Evolutionary conservation across 2,797 vertebrate species (phyloP), one percentile per base, ranked within the genome.

Genomic region (Oryzias sinensis): DNA sequence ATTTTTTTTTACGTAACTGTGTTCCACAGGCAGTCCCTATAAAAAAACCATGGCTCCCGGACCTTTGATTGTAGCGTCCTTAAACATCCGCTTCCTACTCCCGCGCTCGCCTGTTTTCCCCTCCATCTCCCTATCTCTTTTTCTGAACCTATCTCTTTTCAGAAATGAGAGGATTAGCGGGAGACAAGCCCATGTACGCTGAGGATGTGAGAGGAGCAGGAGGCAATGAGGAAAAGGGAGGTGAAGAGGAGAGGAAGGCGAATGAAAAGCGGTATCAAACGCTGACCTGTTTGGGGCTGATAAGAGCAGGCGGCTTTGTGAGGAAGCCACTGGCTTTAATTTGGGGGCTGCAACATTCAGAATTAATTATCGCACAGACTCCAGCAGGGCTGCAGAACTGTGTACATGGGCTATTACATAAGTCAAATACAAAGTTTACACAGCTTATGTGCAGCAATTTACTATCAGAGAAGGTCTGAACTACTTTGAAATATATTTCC

Each of bases 271-370:
- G 68, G 81, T 85, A 90, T 90, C 87, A 83, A 85, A 84, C 73
- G 74, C 89, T 93, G 90, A 92, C 91, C 91, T 93, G 92, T 89
- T 93, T 90, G 82, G 87, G 77, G 88, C 82, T 89, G 91, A 93
- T 92, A 93, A 92, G 90, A 83, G 43, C 65, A 22, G 70, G 74
- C 75, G 79, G 81, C 87, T 88, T 87, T 85, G 79, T 88, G 87
- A 80, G 45, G 70, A 83, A 89, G 86, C 83, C 79, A 88, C 88
- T 88, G 80, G 83, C 88, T 91, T 91, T 88, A 88, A 90, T 91
- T 90, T 87, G 73, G 76, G 84, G 85, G 81, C 79, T 58, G 79
- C 87, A 88, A 90, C 78, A 84, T 91, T 90, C 85, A 83, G 89
- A 91, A 89, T 92, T 90, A 90, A 92, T 92, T 91, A 91, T 84